phyloP scores from a whole-genome alignment of 2,797 vertebrate species.

The Nothura maculosa region DNA sequence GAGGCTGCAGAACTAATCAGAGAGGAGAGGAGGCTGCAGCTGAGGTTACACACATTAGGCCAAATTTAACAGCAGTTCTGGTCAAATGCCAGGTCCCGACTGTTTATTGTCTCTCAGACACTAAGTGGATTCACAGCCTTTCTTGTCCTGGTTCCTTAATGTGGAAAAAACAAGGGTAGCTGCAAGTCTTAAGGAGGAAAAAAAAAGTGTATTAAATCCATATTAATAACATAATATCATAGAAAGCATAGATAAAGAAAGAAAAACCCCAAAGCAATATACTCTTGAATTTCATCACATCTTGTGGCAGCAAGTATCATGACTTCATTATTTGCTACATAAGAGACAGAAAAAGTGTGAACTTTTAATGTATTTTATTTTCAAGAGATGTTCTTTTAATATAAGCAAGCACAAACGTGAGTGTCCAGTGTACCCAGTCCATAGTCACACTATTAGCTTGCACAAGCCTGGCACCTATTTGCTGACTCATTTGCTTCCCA shows the following conservation, averaged over 20 bases:
- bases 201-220: neutral
- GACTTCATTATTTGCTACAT: neutral
- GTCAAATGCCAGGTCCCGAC: neutral
- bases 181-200: neutral
- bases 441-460: neutral
- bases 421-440: neutral
- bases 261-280: neutral
- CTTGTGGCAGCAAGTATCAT: neutral
- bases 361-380: conserved; percentile 41
- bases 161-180: neutral
- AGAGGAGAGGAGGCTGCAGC: neutral
- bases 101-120: neutral
- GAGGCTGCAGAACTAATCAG: conserved; percentile 14
- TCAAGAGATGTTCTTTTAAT: conserved; percentile 10
- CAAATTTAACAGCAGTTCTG: conserved; percentile 30
- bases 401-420: neutral
- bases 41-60: conserved; percentile 25
- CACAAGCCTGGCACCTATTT: neutral
- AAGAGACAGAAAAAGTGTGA: neutral
- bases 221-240: neutral
- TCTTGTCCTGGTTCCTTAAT: neutral
- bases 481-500: neutral
- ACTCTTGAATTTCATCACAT: conserved; percentile 21
- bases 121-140: neutral
- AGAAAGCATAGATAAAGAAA: neutral